Evolutionary conservation across 2,888 invertebrate species (phyloP), one percentile per base, ranked within the genome.

Genomic region (Dicyrtoma fusca): DNA sequence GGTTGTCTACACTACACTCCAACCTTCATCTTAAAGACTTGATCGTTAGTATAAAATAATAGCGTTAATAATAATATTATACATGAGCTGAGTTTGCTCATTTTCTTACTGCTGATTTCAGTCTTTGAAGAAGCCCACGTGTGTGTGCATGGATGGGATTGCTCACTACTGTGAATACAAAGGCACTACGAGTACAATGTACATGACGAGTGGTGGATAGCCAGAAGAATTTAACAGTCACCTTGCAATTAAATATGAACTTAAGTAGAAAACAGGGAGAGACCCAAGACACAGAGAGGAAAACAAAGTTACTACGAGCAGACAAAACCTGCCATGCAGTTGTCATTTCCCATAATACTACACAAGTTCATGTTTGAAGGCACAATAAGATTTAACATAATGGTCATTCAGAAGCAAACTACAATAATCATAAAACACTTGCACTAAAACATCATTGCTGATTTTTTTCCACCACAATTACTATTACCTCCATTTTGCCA

Each of bases 331-430:
- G 13, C 55, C 21, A 13, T 21, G 23, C 25, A 25, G 11, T 57
- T 57, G 23, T 57, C 57, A 57, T 57, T 57, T 57, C 26, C 23
- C 57, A 57, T 57, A 34, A 34, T 57, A 57, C 57, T 13, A 57
- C 26, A 25, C 26, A 25, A 57, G 23, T 57, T 57, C 13, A 57
- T 57, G 57, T 26, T 57, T 25, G 25, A 57, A 25, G 26, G 23
- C 14, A 57, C 57, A 19, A 53, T 19, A 19, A 23, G 19, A 25
- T 57, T 57, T 57, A 57, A 57, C 57, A 21, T 57, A 53, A 53
- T 53, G 21, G 19, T 53, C 17, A 53, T 53, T 34, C 8, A 34
- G 34, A 8, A 34, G 34, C 3, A 34, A 34, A 34, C 3, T 34
- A 34, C 34, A 34, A n/a, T 34, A 34, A 53, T 10, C 34, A 34